Conservation (phyloP, 2,113 vertebrate species). For the Gallinago media region DNA sequence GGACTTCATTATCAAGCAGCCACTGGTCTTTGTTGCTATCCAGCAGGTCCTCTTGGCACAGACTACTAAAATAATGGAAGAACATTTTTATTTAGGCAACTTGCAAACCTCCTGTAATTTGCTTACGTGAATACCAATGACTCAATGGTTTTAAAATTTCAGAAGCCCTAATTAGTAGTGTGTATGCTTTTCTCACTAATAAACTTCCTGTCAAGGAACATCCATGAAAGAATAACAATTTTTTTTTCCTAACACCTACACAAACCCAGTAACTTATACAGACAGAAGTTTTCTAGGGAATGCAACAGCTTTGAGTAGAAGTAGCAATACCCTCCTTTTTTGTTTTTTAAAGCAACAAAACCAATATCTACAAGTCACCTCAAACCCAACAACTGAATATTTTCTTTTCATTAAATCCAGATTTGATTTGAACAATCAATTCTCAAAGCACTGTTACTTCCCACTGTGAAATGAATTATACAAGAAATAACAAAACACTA, state of each 20-base stretch:
- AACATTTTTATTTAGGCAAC: not conserved
- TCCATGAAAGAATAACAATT: not conserved
- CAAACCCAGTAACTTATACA: not conserved
- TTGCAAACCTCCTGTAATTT: not conserved
- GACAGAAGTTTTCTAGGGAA: not conserved
- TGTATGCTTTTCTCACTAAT: not conserved
- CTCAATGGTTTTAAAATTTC: constrained; percentile 1
- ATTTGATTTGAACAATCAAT: not conserved
- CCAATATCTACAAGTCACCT: not conserved
- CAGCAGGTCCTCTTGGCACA: not conserved
- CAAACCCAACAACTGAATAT: not conserved
- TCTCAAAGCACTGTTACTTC: not conserved
- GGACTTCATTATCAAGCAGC: not conserved
- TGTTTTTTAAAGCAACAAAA: not conserved
- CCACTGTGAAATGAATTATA: not conserved
- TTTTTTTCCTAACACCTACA: not conserved
- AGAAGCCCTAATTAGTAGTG: not conserved
- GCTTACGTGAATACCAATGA: not conserved
- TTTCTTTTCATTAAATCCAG: not conserved
- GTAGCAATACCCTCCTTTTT: not conserved
- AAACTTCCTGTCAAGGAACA: not conserved
- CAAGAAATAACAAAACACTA: not conserved
- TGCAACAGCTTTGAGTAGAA: not conserved
- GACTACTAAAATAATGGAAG: not conserved
- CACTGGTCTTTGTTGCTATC: not conserved